phyloP scores from a whole-genome alignment of 2,888 invertebrate species.

The Subacronicta megacephala region DNA sequence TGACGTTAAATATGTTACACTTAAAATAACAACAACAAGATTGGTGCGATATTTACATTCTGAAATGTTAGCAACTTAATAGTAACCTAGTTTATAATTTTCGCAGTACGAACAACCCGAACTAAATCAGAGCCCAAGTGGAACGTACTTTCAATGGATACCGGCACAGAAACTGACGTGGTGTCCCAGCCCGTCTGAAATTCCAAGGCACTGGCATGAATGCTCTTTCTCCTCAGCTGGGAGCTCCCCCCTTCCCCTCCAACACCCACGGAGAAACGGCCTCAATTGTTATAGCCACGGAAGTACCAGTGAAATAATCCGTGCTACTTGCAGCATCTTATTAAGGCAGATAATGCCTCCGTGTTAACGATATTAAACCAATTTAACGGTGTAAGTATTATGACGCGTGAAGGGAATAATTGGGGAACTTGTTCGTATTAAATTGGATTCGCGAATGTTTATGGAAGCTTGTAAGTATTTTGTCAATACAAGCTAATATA shows the following conservation, averaged over 20 bases:
- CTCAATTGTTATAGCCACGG: conserved; percentile 54
- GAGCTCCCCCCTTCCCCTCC: conserved; percentile 22
- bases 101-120: conserved; percentile 13
- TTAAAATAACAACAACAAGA: too few species aligned
- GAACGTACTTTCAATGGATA: conserved; percentile 45
- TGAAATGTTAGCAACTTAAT: too few species aligned
- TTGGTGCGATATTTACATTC: too few species aligned
- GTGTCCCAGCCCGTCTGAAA: conserved; percentile 43
- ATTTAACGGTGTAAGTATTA: conserved; percentile 46
- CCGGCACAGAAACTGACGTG: conserved; percentile 38
- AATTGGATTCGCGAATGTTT: conserved; percentile 29
- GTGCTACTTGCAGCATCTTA: conserved; percentile 34
- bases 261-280: conserved; percentile 28
- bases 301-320: conserved; percentile 50
- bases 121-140: conserved; percentile 44
- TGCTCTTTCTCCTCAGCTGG: conserved; percentile 43
- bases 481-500: conserved; percentile 9
- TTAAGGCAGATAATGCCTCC: conserved; percentile 40
- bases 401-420: conserved; percentile 40
- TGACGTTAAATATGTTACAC: too few species aligned
- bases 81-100: conserved; percentile 18
- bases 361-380: conserved; percentile 49
- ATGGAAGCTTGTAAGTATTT: conserved; percentile 10
- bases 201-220: conserved; percentile 51
- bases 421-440: conserved; percentile 32